phyloP scores from a whole-genome alignment of 2,797 vertebrate genomes.

The Sebastolobus altivelis region DNA sequence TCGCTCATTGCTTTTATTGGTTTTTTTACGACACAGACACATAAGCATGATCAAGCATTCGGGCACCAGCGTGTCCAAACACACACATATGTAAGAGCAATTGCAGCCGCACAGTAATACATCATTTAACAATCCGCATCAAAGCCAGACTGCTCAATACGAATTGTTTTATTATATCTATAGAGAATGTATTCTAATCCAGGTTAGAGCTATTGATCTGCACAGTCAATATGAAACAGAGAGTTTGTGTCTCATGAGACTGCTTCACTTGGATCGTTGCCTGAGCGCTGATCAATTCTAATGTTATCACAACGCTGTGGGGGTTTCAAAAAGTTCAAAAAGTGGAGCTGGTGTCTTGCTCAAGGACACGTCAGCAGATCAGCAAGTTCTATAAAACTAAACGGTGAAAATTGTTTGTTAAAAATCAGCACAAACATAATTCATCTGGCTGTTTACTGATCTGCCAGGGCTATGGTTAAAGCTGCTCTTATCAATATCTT shows the following conservation, averaged over 20 bases:
- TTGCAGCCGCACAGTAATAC: not conserved
- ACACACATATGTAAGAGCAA: not conserved
- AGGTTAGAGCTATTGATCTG: slow-evolving; percentile 28
- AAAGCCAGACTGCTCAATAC: slow-evolving; percentile 2
- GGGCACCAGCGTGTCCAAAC: not conserved
- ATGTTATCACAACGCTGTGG: not conserved
- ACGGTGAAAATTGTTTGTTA: not conserved
- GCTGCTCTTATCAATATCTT: not conserved
- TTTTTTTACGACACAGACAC: slow-evolving; percentile 26
- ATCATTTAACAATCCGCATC: slow-evolving; percentile 21
- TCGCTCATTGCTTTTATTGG: slow-evolving; percentile 30
- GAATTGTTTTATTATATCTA: slow-evolving; percentile 15
- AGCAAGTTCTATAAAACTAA: not conserved
- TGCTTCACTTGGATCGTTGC: slow-evolving; percentile 9
- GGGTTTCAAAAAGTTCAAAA: not conserved
- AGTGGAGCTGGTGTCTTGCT: not conserved
- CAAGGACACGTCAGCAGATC: not conserved
- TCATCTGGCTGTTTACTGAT: not conserved
- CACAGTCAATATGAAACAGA: slow-evolving; percentile 16
- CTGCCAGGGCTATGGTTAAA: not conserved
- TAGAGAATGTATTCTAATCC: slow-evolving; percentile 20
- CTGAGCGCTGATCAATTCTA: slow-evolving; percentile 10
- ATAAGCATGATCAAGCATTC: slow-evolving; percentile 16
- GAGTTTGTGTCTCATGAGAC: slow-evolving; percentile 3
- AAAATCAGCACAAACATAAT: not conserved